phyloP scores from a whole-genome alignment of 2,113 vertebrate species.

The Trematomus loennbergii region DNA sequence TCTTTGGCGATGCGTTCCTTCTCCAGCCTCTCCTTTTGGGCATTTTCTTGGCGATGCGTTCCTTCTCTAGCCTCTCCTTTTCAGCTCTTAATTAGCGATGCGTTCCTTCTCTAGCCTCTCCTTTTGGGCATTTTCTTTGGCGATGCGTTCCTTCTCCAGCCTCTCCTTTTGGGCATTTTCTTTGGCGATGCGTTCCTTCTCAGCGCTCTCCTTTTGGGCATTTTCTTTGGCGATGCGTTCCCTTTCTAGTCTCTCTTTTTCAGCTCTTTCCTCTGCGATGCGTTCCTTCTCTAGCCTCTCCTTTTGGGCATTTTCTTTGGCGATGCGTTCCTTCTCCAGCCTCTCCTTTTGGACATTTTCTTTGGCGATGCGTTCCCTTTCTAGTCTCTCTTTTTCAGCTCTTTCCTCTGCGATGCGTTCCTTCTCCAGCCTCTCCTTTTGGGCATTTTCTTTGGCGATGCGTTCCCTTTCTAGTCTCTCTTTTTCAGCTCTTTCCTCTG shows the following conservation, averaged over 20 bases:
- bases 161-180: conserved; percentile 1
- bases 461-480: neutral
- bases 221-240: neutral
- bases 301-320: no score
- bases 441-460: neutral
- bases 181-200: conserved; percentile 6
- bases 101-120: neutral
- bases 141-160: neutral
- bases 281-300: neutral
- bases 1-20: neutral
- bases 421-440: no score
- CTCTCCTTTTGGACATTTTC: neutral
- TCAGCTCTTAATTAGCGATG: neutral
- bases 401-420: neutral
- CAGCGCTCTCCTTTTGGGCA: neutral
- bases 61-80: neutral
- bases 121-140: neutral
- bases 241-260: neutral
- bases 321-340: neutral
- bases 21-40: neutral
- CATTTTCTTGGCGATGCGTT: neutral
- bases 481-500: no score
- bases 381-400: neutral
- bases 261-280: neutral
- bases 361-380: neutral